phyloP scores from a whole-genome alignment of 2,888 invertebrate species.

The Phaonia tiefii region DNA sequence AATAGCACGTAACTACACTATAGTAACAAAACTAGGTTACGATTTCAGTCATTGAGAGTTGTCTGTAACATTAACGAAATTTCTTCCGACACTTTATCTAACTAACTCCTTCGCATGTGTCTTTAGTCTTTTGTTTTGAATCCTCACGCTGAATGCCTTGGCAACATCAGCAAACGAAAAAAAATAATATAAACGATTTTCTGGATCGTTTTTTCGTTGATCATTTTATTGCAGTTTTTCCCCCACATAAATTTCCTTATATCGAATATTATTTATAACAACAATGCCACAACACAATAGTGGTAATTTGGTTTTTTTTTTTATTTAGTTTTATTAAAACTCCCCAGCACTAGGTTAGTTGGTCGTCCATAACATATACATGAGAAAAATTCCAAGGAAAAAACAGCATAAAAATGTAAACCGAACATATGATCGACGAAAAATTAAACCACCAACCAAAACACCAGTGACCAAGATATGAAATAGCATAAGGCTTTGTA shows the following conservation, averaged over 20 bases:
- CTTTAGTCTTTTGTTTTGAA: conserved; percentile 48
- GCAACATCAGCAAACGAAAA: neutral
- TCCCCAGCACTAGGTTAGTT: conserved; percentile 40
- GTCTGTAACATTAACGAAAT: conserved; percentile 4
- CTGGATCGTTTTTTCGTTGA: neutral
- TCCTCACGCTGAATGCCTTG: neutral
- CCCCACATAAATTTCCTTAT: conserved; percentile 42
- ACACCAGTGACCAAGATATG: conserved; percentile 60
- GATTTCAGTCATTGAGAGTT: neutral
- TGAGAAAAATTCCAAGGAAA: conserved; percentile 23
- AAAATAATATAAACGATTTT: conserved; percentile 28
- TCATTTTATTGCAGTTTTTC: neutral
- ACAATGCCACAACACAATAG: neutral
- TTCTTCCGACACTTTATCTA: conserved; percentile 26
- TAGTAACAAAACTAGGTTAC: neutral
- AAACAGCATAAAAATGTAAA: conserved; percentile 23
- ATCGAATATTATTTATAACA: neutral
- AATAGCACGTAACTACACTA: too few species aligned
- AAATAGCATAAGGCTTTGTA: conserved; percentile 5
- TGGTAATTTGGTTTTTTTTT: neutral
- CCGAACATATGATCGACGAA: neutral
- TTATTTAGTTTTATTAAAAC: too few species aligned
- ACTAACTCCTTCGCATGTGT: conserved; percentile 7
- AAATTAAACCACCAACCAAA: neutral
- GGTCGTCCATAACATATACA: conserved; percentile 47